Conservation (phyloP, 2,888 invertebrate species). For the Pogonocherus hispidulus region DNA sequence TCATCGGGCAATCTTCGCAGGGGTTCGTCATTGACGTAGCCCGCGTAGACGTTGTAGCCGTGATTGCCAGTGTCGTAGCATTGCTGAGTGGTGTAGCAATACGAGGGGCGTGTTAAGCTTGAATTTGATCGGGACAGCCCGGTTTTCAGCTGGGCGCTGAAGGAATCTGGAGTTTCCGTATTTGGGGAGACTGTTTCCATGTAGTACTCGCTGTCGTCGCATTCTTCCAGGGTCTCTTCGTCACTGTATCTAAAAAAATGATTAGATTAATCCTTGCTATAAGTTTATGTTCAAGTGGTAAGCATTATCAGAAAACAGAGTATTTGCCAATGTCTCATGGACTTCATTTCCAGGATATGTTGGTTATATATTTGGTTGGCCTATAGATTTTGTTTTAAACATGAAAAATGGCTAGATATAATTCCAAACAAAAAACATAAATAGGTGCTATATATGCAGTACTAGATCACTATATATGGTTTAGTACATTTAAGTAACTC, state of each 20-base stretch:
- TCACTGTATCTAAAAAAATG: conserved; percentile 62
- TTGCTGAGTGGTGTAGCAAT: conserved; percentile 85
- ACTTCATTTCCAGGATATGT: no score
- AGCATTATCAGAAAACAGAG: no score
- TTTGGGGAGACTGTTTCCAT: conserved; percentile 61
- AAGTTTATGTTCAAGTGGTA: neutral
- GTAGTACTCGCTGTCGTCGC: conserved; percentile 62
- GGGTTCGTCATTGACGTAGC: conserved; percentile 70
- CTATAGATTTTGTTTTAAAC: no score
- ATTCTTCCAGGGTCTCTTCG: conserved; percentile 62
- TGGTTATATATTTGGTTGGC: no score
- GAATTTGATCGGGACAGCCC: conserved; percentile 67
- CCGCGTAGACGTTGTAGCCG: conserved; percentile 77
- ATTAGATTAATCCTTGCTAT: neutral
- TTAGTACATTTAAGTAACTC: no score
- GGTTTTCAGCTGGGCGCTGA: conserved; percentile 65
- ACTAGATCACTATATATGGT: no score
- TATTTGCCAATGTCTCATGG: no score
- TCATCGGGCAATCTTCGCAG: conserved; percentile 68
- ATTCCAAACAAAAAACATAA: no score
- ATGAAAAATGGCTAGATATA: no score
- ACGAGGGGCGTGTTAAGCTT: conserved; percentile 82
- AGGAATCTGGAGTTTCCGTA: conserved; percentile 63
- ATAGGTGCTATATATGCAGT: no score
- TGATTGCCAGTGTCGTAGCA: conserved; percentile 82